Conservation (phyloP, 2,797 vertebrate genomes). For the Labeo calbasu region DNA sequence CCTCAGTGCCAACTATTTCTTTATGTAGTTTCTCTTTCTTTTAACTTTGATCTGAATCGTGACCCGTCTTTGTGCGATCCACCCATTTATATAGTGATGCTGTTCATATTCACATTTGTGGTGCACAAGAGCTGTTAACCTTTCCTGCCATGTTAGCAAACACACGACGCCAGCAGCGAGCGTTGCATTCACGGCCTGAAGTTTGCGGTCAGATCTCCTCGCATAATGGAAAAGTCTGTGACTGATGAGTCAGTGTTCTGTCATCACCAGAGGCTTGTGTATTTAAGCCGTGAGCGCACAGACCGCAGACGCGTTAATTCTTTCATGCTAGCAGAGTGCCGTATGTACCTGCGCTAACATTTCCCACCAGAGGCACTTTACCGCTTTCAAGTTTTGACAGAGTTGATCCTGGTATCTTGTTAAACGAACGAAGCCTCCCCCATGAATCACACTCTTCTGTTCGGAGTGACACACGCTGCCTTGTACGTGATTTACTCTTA, state of each 20-base stretch:
- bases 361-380: conserved; percentile 46
- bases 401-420: conserved; percentile 47
- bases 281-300: conserved; percentile 7
- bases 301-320: background rate
- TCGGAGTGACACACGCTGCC: conserved; percentile 29
- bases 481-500: conserved; percentile 51
- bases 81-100: conserved; percentile 32
- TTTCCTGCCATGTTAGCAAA: conserved; percentile 48
- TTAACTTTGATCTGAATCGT: background rate
- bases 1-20: background rate
- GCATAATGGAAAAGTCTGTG: background rate
- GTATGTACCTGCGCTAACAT: conserved; percentile 1
- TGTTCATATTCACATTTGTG: conserved; percentile 33
- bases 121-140: conserved; percentile 34
- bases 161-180: conserved; percentile 42
- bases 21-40: background rate
- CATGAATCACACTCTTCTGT: conserved; percentile 46
- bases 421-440: conserved; percentile 40
- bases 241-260: conserved; percentile 5
- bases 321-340: conserved; percentile 28
- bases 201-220: background rate
- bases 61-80: background rate
- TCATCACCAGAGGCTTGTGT: background rate
- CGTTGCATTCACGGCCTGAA: background rate
- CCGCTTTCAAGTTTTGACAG: conserved; percentile 45